These are phyloP conservation scores for Rhizoglyphus robini DNA, from an alignment of 1,140 invertebrate genomes.

Conservation along the genomic window DNA sequence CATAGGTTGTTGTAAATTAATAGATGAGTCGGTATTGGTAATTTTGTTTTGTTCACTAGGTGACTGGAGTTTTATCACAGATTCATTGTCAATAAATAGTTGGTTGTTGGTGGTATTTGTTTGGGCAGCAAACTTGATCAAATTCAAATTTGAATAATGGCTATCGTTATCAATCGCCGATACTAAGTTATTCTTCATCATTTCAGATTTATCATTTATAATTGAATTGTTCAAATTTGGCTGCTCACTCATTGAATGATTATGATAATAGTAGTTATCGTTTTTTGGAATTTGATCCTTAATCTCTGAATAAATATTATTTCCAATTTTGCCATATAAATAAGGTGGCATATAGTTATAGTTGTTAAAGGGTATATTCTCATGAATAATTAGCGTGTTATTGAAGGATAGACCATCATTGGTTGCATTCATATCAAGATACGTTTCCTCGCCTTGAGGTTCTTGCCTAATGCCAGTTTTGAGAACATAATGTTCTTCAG, in stretches of 20 bases:
- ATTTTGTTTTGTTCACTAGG: neutral
- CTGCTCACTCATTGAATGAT: neutral
- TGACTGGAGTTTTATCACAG: conserved; percentile 18
- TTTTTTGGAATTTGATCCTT: conserved; percentile 12
- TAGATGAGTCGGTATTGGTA: neutral
- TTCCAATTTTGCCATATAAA: conserved; percentile 24
- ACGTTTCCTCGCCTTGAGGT: conserved; percentile 71
- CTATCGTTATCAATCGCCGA: neutral
- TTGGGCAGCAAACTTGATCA: neutral
- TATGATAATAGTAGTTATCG: neutral
- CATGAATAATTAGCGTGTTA: conserved; percentile 32
- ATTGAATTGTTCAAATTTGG: too few species aligned
- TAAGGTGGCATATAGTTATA: conserved; percentile 22
- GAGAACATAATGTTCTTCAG: conserved; percentile 67
- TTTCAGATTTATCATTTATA: neutral
- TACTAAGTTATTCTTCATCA: neutral
- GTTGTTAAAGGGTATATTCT: conserved; percentile 25
- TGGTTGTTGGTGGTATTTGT: neutral
- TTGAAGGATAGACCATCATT: conserved; percentile 5
- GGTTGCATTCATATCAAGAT: conserved; percentile 32
- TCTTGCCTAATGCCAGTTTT: conserved; percentile 68
- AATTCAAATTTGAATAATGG: conserved; percentile 6
- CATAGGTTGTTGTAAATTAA: conserved; percentile 18
- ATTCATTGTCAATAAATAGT: conserved; percentile 3
- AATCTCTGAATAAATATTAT: neutral